Evolutionary conservation across 2,888 invertebrate genomes (phyloP).

Genomic region (Platycheirus rosarum): DNA sequence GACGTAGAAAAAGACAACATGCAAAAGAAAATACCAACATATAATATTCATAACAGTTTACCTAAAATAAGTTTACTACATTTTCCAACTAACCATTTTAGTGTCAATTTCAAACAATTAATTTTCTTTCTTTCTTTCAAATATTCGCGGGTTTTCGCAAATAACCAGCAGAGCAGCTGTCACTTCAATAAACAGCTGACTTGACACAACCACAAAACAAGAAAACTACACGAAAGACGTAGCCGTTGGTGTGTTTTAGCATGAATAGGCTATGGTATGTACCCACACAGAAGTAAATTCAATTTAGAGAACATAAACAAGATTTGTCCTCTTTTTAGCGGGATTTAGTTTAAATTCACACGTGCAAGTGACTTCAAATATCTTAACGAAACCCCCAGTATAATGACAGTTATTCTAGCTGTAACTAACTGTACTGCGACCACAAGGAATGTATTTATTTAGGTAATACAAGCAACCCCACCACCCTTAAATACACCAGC

Average conservation of each 20-base stretch:
- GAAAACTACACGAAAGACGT: background rate
- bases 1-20: no score
- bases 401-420: background rate
- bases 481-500: slow-evolving; percentile 30
- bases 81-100: no score
- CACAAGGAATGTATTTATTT: no score
- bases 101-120: no score
- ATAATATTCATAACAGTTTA: no score
- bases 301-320: background rate
- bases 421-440: no score
- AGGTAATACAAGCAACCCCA: background rate
- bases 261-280: no score
- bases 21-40: no score
- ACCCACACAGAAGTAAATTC: slow-evolving; percentile 24
- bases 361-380: slow-evolving; percentile 11
- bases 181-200: slow-evolving; percentile 54
- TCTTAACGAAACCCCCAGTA: slow-evolving; percentile 8
- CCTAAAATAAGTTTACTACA: no score
- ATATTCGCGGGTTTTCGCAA: no score
- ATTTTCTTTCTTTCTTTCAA: no score
- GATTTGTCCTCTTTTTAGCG: background rate
- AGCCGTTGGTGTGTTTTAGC: background rate
- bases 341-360: slow-evolving; percentile 20
- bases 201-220: slow-evolving; percentile 61
- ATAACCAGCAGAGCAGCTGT: slow-evolving; percentile 54